Percentiles rank a stretch among this genome's conserved stretches.
Conservation (phyloP, 1,140 invertebrate genomes). For the Papilio machaon region DNA sequence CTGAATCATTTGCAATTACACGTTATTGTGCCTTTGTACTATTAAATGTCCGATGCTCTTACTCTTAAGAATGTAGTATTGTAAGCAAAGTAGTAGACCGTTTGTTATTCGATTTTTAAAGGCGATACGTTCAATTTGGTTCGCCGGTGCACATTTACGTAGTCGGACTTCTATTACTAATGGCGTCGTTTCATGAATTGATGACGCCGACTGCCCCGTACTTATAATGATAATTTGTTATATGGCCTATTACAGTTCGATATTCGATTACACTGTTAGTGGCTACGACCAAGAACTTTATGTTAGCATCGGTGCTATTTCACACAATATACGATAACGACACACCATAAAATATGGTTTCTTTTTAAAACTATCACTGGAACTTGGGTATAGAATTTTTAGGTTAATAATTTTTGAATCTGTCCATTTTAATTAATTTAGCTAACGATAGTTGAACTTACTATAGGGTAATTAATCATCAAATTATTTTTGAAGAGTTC, state of each 20-base stretch:
- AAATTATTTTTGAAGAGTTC: no score
- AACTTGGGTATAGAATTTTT: not conserved
- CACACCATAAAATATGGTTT: not conserved
- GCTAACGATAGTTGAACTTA: no score
- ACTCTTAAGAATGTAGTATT: conserved; percentile 70
- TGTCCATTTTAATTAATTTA: no score
- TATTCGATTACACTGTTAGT: conserved; percentile 26
- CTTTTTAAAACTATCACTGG: not conserved
- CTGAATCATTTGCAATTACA: conserved; percentile 81
- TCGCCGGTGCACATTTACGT: conserved; percentile 25
- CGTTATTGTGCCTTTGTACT: conserved; percentile 78
- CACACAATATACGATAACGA: not conserved
- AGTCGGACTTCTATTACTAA: conserved; percentile 24
- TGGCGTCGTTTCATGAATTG: conserved; percentile 22
- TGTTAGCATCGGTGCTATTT: not conserved
- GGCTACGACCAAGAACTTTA: not conserved
- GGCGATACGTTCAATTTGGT: conserved; percentile 61
- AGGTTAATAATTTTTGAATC: no score
- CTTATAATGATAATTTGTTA: conserved; percentile 36
- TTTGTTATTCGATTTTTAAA: conserved; percentile 73
- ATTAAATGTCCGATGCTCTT: conserved; percentile 66
- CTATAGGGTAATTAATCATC: no score
- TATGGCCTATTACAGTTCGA: conserved; percentile 27
- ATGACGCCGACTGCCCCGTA: not conserved
- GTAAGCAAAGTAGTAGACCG: conserved; percentile 74